phyloP scores from a whole-genome alignment of 2,797 vertebrate genomes.

The Acipenser transmontanus region DNA sequence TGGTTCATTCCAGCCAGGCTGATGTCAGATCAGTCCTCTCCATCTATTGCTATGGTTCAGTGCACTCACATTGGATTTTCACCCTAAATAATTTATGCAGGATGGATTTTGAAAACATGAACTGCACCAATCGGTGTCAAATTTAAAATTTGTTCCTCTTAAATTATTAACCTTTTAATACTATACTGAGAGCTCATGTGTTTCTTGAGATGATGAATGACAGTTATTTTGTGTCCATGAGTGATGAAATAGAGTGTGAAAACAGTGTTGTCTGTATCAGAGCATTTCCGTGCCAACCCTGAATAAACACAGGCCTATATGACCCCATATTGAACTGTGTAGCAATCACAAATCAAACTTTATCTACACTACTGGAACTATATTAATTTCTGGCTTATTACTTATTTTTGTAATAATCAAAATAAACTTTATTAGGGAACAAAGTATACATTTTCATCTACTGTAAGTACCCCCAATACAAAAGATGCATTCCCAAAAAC shows the following conservation, averaged over 20 bases:
- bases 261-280: background rate
- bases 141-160: slow-evolving; percentile 80
- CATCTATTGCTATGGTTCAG: slow-evolving; percentile 55
- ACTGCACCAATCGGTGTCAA: slow-evolving; percentile 77
- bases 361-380: no score
- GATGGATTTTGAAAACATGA: slow-evolving; percentile 78
- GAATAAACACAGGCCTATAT: background rate
- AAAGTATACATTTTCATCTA: no score
- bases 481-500: no score
- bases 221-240: slow-evolving; percentile 23
- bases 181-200: slow-evolving; percentile 44
- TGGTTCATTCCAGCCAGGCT: slow-evolving; percentile 13
- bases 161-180: slow-evolving; percentile 68
- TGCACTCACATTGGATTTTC: slow-evolving; percentile 69
- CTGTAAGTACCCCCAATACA: no score
- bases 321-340: no score
- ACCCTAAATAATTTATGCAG: slow-evolving; percentile 74
- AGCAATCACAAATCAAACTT: no score
- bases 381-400: no score
- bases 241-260: background rate
- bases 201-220: slow-evolving; percentile 48
- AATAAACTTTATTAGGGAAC: no score
- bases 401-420: no score
- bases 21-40: slow-evolving; percentile 50
- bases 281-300: background rate